A percentile compares a stretch with the other conserved stretches of the same genome.
Evolutionary conservation across 2,888 invertebrate genomes (phyloP).

Genomic region (Tholera decimalis): DNA sequence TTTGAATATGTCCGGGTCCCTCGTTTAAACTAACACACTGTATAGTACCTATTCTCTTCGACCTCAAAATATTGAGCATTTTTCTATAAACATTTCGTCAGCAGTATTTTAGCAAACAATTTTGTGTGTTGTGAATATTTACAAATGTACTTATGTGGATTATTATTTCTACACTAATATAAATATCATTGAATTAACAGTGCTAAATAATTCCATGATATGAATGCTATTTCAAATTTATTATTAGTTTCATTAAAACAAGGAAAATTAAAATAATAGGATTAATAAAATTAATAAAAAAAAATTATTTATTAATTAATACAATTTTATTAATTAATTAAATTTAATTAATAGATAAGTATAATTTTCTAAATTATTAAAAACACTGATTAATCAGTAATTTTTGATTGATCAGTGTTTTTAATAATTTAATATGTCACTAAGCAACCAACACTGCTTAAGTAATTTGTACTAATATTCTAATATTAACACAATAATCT

Average conservation of each 20-base stretch:
- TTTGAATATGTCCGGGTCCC: too few species aligned
- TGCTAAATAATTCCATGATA: not conserved
- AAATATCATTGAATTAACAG: constrained; percentile 26
- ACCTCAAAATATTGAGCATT: constrained; percentile 23
- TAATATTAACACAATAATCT: not conserved
- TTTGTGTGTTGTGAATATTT: constrained; percentile 44
- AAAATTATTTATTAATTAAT: too few species aligned
- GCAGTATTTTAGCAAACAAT: constrained; percentile 34
- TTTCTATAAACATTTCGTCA: constrained; percentile 35
- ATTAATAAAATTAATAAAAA: too few species aligned
- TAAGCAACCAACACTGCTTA: not conserved
- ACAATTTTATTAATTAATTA: not conserved
- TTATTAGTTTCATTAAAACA: too few species aligned
- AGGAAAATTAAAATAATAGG: too few species aligned
- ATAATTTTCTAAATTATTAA: too few species aligned
- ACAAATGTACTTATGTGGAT: constrained; percentile 15
- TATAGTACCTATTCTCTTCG: constrained; percentile 28
- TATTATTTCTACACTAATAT: constrained; percentile 50
- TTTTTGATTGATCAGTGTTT: not conserved
- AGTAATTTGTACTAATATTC: not conserved
- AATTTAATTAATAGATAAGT: too few species aligned
- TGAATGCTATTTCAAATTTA: constrained; percentile 6
- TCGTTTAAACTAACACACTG: too few species aligned
- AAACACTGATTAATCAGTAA: too few species aligned
- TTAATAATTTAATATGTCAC: not conserved